Evolutionary conservation across 2,113 vertebrate species (phyloP), one percentile per base, ranked within the genome.

Genomic region (Acanthisitta chloris): DNA sequence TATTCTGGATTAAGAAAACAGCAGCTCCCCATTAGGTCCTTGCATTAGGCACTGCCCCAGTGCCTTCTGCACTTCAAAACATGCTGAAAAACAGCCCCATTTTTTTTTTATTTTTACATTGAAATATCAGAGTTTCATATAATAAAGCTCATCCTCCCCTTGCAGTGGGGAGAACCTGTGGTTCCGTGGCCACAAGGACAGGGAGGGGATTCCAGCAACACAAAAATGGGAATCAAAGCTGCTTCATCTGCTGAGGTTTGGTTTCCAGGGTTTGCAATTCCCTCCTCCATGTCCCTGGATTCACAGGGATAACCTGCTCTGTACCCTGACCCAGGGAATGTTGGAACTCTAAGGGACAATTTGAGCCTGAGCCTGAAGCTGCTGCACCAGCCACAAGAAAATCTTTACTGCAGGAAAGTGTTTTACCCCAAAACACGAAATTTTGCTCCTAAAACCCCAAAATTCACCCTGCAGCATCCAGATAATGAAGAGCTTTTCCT

Each of bases 1-100:
- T 82, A 52, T 86, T 90, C 45, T 84, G 90, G 92, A 94, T 93
- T 93, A 94, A 69, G 72, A 64, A 29, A 94, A 86, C 20, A 54
- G 62, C 55, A 83, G 40, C 38, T 61, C 73, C 6, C 72, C 77
- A 59, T 94, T 81, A 88, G 58, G 81, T 40, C 36, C 29, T 18
- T 38, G 58, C 74, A 59, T 80, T 61, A 79, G 65, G 54, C 74
- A 36, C 4, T n/a, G n/a, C n/a, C n/a, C n/a, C n/a, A n/a, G n/a
- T n/a, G n/a, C n/a, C n/a, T n/a, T n/a, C n/a, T n/a, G n/a, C 34
- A 55, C 26, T 54, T 36, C 38, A n/a, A 14, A 72, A 72, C 26
- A 34, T 3, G 12, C 8, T 9, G 24, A 58, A 34, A 74, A 55
- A 2, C 17, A 31, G 33, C n/a, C n/a, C n/a, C n/a, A n/a, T 28